Evolutionary conservation across 2,113 vertebrate species (phyloP).

Genomic region (Jaculus jaculus): DNA sequence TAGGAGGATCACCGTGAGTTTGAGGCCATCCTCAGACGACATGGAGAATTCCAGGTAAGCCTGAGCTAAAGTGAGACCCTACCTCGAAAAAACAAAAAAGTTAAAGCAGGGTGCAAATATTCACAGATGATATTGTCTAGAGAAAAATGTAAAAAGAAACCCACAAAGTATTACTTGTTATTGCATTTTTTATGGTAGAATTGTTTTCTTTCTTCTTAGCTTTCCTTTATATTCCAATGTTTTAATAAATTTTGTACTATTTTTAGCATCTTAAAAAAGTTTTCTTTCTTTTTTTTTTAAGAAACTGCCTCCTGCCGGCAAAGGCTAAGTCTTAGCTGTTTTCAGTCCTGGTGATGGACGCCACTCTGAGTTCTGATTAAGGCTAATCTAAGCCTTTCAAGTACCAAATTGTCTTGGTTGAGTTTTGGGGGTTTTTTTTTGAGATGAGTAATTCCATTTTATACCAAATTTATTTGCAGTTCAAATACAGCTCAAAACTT

Average conservation of each 20-base stretch:
- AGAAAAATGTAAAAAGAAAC: not conserved
- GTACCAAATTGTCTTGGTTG: slow-evolving; percentile 59
- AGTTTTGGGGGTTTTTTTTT: no score
- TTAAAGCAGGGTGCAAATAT: not conserved
- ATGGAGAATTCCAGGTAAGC: no score
- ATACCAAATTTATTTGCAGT: slow-evolving; percentile 73
- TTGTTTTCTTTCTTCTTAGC: slow-evolving; percentile 26
- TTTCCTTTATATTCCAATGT: slow-evolving; percentile 52
- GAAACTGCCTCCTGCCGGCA: slow-evolving; percentile 42
- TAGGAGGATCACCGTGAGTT: no score
- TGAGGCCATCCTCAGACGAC: no score
- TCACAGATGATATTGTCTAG: not conserved
- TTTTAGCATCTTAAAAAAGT: slow-evolving; percentile 6
- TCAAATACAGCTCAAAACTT: slow-evolving; percentile 63
- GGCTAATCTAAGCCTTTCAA: slow-evolving; percentile 71
- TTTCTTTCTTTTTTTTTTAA: not conserved
- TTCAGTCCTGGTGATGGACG: slow-evolving; percentile 39
- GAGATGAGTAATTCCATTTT: slow-evolving; percentile 71
- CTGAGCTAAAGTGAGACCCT: no score
- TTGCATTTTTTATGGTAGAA: not conserved
- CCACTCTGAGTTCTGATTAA: slow-evolving; percentile 64
- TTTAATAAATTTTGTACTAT: not conserved
- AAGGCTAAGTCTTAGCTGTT: slow-evolving; percentile 37
- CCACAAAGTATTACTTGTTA: not conserved
- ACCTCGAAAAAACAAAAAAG: no score